Evolutionary conservation across 2,888 invertebrate species (phyloP).

Genomic region (Caradrina clavipalpis): DNA sequence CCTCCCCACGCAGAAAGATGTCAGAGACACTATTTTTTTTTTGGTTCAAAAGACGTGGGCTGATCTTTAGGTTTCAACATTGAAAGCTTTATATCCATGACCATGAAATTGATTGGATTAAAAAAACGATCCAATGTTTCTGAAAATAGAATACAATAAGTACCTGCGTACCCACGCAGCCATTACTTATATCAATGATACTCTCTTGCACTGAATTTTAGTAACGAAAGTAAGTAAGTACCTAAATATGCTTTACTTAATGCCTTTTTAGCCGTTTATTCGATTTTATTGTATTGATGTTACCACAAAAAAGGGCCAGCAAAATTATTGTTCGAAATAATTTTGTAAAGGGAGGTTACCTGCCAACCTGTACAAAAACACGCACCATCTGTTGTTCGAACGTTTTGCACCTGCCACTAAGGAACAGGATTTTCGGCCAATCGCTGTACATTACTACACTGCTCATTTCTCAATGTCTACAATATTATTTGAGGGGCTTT

Average conservation of each 20-base stretch:
- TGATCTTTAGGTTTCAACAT: conserved; percentile 49
- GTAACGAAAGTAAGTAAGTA: background rate
- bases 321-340: conserved; percentile 34
- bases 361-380: conserved; percentile 70
- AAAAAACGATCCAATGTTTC: conserved; percentile 21
- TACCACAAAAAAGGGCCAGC: conserved; percentile 15
- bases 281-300: conserved; percentile 4
- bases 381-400: conserved; percentile 71
- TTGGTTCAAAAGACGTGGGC: conserved; percentile 59
- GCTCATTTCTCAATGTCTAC: conserved; percentile 20
- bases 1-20: conserved; percentile 67
- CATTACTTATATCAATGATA: background rate
- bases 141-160: background rate
- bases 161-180: too few relatives aligned
- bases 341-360: conserved; percentile 64
- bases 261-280: too few relatives aligned
- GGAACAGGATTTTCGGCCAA: conserved; percentile 59
- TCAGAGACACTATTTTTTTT: conserved; percentile 59
- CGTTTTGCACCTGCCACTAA: conserved; percentile 80
- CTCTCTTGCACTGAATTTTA: background rate
- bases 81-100: conserved; percentile 47
- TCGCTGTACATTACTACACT: conserved; percentile 28
- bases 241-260: background rate
- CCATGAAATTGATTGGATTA: conserved; percentile 40
- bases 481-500: conserved; percentile 16